Percentiles rank a stretch among this genome's conserved stretches.
Conservation (phyloP, 2,888 invertebrate species). For the Sphecodes monilicornis region DNA sequence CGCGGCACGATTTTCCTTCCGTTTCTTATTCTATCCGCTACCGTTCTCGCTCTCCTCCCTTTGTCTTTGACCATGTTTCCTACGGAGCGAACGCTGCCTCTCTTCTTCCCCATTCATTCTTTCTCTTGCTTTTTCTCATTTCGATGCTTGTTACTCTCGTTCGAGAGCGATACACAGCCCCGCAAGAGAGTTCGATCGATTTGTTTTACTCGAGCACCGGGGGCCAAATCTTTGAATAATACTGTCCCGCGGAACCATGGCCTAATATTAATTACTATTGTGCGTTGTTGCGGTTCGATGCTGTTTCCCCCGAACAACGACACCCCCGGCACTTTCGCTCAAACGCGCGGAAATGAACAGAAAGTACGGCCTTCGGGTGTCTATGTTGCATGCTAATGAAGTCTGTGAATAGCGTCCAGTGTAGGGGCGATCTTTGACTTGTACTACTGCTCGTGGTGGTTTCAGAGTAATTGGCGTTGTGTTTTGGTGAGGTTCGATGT, state of each 20-base stretch:
- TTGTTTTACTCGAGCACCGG: conserved; percentile 1
- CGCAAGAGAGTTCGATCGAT: neutral
- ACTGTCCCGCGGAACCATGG: neutral
- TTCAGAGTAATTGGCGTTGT: neutral
- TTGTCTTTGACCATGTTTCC: conserved; percentile 53
- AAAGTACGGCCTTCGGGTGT: neutral
- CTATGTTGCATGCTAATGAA: neutral
- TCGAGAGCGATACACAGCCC: neutral
- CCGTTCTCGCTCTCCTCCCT: conserved; percentile 10
- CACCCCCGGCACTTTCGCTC: neutral
- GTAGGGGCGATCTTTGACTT: neutral
- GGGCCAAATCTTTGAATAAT: conserved; percentile 6
- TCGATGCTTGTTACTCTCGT: neutral
- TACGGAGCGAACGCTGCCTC: neutral
- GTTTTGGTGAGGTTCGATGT: neutral
- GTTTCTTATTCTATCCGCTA: conserved; percentile 42
- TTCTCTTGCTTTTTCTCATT: neutral
- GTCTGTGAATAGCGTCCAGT: neutral
- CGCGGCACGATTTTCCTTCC: conserved; percentile 52
- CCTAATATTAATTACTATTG: conserved; percentile 1
- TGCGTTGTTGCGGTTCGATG: neutral
- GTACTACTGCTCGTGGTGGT: neutral
- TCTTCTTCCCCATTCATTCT: neutral
- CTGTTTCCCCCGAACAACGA: neutral
- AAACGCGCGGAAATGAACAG: neutral